phyloP scores from a whole-genome alignment of 2,797 vertebrate species.

The Botia kubotai region DNA sequence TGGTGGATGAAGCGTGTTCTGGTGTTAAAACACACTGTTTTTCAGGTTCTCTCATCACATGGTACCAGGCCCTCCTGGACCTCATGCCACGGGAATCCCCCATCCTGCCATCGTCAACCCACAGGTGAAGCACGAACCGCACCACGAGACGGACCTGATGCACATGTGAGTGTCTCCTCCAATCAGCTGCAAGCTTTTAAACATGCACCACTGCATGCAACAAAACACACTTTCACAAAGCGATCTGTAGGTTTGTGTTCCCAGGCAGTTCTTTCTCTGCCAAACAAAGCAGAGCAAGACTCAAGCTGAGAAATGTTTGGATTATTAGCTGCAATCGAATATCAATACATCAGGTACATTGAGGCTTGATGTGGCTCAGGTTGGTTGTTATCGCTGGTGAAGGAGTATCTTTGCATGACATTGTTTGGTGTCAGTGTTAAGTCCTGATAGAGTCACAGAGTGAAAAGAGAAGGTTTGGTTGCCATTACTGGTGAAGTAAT shows the following conservation, averaged over 20 bases:
- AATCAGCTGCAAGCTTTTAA: not conserved
- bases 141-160: constrained; percentile 96
- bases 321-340: constrained; percentile 66
- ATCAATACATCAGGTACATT: not conserved
- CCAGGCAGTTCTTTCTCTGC: not conserved
- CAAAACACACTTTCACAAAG: not conserved
- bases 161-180: constrained; percentile 88
- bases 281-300: constrained; percentile 7
- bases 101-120: constrained; percentile 98
- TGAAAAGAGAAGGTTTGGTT: constrained; percentile 69
- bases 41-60: constrained; percentile 99
- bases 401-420: no score
- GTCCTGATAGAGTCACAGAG: not conserved
- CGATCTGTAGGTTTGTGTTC: not conserved
- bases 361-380: no score
- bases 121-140: constrained; percentile 98
- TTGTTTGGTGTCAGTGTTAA: no score
- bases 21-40: constrained; percentile 3
- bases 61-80: constrained; percentile 95
- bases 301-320: no score
- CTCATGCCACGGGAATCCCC: constrained; percentile 97
- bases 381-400: no score
- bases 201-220: no score
- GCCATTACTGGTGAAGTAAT: constrained; percentile 81
- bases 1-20: not conserved